These are phyloP conservation scores for Drosophila neotestacea DNA, from an alignment of 2,888 invertebrate genomes.

Conservation along the genomic window DNA sequence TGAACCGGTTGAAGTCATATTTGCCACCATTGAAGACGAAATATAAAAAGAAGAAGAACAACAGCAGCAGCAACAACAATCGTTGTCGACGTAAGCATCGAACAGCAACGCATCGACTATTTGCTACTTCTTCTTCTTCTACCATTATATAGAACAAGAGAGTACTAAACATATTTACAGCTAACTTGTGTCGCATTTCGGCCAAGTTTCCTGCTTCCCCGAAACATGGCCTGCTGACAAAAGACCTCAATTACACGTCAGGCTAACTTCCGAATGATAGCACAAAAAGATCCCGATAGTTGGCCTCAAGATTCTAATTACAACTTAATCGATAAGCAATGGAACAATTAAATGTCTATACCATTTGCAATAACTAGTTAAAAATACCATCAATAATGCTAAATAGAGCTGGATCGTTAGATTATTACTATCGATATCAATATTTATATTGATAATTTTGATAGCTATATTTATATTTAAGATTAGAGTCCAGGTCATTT, in stretches of 20 bases:
- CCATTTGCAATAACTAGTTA: no score
- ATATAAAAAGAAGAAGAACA: slow-evolving; percentile 13
- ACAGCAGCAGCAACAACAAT: slow-evolving; percentile 14
- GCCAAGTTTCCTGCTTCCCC: neutral
- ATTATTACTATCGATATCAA: no score
- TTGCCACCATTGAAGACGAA: slow-evolving; percentile 59
- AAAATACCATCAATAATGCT: no score
- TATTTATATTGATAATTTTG: no score
- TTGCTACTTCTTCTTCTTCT: slow-evolving; percentile 18
- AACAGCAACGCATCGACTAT: slow-evolving; percentile 32
- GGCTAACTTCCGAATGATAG: neutral
- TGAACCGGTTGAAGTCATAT: slow-evolving; percentile 76
- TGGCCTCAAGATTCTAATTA: no score
- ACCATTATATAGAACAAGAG: neutral
- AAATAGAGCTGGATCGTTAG: no score
- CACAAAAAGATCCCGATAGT: neutral
- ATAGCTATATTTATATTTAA: no score
- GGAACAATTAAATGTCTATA: no score
- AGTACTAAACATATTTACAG: slow-evolving; percentile 1
- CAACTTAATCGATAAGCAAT: no score
- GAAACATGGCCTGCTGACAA: neutral
- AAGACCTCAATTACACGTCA: neutral
- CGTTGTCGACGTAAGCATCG: slow-evolving; percentile 45
- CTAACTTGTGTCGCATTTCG: neutral
- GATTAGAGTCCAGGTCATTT: no score